phyloP scores from a whole-genome alignment of 2,797 vertebrate genomes.

The Lutjanus argentimaculatus region DNA sequence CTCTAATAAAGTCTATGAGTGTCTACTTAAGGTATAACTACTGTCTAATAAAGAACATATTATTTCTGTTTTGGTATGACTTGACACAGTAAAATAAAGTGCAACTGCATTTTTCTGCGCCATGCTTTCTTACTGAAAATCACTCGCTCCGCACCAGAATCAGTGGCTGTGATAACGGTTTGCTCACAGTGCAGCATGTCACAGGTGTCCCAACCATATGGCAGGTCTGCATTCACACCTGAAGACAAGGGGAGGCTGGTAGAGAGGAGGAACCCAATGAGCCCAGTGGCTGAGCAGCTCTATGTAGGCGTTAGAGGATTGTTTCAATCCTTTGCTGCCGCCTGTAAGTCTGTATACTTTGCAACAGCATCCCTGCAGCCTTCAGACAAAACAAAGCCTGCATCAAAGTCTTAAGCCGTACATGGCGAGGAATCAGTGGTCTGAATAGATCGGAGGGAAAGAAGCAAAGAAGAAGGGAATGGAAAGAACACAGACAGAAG shows the following conservation, averaged over 20 bases:
- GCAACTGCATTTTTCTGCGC: too few relatives aligned
- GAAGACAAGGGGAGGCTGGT: slow-evolving; percentile 20
- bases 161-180: slow-evolving; percentile 9
- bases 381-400: slow-evolving; percentile 36
- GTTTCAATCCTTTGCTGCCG: slow-evolving; percentile 23
- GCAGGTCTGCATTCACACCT: slow-evolving; percentile 34
- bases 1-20: too few relatives aligned
- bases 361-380: slow-evolving; percentile 20
- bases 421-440: slow-evolving; percentile 19
- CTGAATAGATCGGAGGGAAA: not conserved
- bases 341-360: slow-evolving; percentile 16
- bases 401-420: slow-evolving; percentile 35
- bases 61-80: too few relatives aligned
- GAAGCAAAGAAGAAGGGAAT: not conserved
- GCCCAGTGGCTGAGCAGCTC: slow-evolving; percentile 28
- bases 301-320: slow-evolving; percentile 20
- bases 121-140: not conserved
- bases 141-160: not conserved
- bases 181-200: slow-evolving; percentile 1
- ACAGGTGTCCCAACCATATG: slow-evolving; percentile 43
- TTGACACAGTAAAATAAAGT: too few relatives aligned
- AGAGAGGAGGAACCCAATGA: slow-evolving; percentile 32
- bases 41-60: too few relatives aligned
- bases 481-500: not conserved
- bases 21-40: too few relatives aligned